phyloP scores from a whole-genome alignment of 2,888 invertebrate genomes.

The Adelphocoris suturalis region DNA sequence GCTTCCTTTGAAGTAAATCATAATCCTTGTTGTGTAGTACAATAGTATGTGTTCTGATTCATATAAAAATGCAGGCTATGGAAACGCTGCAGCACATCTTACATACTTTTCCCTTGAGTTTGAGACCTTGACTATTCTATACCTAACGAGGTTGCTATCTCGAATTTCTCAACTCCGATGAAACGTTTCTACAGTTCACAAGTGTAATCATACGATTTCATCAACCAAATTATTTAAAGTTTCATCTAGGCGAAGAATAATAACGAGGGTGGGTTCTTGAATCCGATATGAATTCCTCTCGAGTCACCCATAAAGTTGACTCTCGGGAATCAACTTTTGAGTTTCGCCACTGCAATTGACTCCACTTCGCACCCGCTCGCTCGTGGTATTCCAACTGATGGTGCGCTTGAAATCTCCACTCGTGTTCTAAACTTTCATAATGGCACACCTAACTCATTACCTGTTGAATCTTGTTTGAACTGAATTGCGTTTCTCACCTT shows the following conservation, averaged over 20 bases:
- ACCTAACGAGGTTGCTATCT: too few species aligned
- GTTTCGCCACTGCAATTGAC: neutral
- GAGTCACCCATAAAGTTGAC: neutral
- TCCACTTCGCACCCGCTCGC: neutral
- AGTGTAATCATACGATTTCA: too few species aligned
- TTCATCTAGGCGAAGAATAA: neutral
- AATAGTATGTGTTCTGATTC: too few species aligned
- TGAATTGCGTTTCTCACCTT: too few species aligned
- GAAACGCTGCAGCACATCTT: too few species aligned
- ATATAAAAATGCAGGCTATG: too few species aligned
- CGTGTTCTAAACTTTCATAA: neutral
- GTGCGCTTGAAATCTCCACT: neutral
- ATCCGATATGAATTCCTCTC: neutral
- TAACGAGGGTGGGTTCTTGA: neutral
- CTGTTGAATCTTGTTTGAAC: neutral
- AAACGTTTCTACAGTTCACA: too few species aligned
- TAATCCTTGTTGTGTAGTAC: too few species aligned
- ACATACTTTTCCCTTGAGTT: too few species aligned
- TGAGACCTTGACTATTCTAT: too few species aligned
- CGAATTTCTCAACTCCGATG: too few species aligned
- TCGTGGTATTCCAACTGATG: constrained; percentile 54
- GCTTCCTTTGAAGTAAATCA: too few species aligned
- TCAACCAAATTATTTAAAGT: neutral
- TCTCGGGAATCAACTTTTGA: neutral
- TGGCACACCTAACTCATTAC: neutral